Evolutionary conservation across 2,797 vertebrate species (phyloP), one percentile per base, ranked within the genome.

Genomic region (Sebastiscus tertius): DNA sequence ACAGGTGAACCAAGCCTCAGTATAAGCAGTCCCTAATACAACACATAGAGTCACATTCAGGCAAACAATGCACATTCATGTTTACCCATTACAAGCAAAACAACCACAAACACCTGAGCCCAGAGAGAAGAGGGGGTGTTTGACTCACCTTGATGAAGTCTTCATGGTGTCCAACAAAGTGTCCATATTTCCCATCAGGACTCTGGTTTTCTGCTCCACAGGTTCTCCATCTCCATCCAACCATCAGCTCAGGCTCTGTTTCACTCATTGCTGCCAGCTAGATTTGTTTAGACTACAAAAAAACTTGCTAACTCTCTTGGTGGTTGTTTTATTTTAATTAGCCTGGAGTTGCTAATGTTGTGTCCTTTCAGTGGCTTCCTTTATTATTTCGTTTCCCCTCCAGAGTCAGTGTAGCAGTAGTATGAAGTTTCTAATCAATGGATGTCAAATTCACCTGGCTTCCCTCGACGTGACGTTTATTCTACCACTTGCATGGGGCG

Each of bases 21-120:
- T 14, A 42, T 42, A 42, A 16, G 0, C 39, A 0, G 13, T 16
- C 42, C 42, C 42, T 4, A 46, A 1, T n/a, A 54, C n/a, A 54
- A 9, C 52, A 22, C n/a, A 54, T 11, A 54, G 22, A 54, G n/a
- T 10, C 52, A 54, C 49, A 22, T 22, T 22, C 4, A 54, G n/a
- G 54, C 0, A 13, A 46, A 46, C 42, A 18, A 42, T 14, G 14
- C 14, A 0, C 39, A 0, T 46, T 46, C 3, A 46, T 18, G 0
- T 46, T 46, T 18, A 46, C 1, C 42, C 22, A 56, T 56, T 56
- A 6, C 10, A 56, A 56, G 22, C 22, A 56, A 56, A 0, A 8
- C 55, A 58, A 26, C 55, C 12, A 58, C 55, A 36, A 34, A 34
- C 33, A 34, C 33, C 33, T 34, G 33, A 34, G 9, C 33, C 33